Conservation (phyloP, 2,888 invertebrate genomes). For the Hydrotaea cyrtoneurina region DNA sequence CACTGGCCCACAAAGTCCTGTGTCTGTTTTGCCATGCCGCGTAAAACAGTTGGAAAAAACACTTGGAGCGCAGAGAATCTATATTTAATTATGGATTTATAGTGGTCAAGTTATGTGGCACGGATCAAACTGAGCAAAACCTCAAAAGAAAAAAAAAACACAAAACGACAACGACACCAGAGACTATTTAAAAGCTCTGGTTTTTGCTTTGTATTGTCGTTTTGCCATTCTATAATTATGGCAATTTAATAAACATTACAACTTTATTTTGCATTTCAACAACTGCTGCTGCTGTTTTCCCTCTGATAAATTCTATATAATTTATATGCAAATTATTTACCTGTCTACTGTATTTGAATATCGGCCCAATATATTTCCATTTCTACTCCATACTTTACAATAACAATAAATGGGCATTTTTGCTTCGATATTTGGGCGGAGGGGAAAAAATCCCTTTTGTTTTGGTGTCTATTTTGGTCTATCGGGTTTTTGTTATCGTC, state of each 20-base stretch:
- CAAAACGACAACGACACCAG: slow-evolving; percentile 1
- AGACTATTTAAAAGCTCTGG: not conserved
- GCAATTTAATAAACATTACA: slow-evolving; percentile 19
- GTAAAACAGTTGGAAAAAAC: not conserved
- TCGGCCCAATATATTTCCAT: not conserved
- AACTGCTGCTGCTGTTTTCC: not conserved
- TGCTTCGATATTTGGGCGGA: not conserved
- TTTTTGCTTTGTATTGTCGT: not conserved
- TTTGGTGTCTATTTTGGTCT: not conserved
- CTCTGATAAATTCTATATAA: not conserved
- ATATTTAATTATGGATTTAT: slow-evolving; percentile 38
- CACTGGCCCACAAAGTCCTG: not conserved
- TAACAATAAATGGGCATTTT: not conserved
- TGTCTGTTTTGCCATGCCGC: not conserved
- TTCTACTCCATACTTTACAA: slow-evolving; percentile 9
- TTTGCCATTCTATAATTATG: slow-evolving; percentile 14
- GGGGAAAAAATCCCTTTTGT: not conserved
- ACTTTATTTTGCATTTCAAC: not conserved
- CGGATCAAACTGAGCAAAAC: not conserved
- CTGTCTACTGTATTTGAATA: not conserved
- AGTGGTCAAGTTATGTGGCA: slow-evolving; percentile 10
- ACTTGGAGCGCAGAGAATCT: slow-evolving; percentile 19
- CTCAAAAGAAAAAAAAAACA: no score
- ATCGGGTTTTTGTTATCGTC: not conserved
- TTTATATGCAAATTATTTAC: slow-evolving; percentile 32